phyloP scores from a whole-genome alignment of 2,888 invertebrate genomes.

The Coelinius sp. region DNA sequence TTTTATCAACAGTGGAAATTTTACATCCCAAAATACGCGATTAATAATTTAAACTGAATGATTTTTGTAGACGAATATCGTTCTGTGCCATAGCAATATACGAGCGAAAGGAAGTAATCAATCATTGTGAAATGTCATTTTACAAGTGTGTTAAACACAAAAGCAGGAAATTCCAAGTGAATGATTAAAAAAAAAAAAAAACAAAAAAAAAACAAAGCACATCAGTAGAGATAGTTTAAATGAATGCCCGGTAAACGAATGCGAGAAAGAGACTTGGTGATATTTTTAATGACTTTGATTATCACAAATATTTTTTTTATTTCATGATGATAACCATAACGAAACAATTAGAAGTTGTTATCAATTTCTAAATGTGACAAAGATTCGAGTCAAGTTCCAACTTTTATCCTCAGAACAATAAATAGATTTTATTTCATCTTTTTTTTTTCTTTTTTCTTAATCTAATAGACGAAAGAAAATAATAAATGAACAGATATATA shows the following conservation, averaged over 20 bases:
- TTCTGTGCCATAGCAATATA: constrained; percentile 44
- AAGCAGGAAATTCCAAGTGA: constrained; percentile 19
- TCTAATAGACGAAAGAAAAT: constrained; percentile 13
- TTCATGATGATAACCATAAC: constrained; percentile 15
- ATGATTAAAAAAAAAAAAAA: constrained; percentile 20
- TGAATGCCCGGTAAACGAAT: constrained; percentile 28
- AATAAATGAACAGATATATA: constrained; percentile 52
- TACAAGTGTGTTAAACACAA: constrained; percentile 28
- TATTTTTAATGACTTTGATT: constrained; percentile 7
- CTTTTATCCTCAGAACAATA: constrained; percentile 12
- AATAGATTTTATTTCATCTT: constrained; percentile 13
- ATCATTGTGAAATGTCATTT: constrained; percentile 35
- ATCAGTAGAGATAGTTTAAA: constrained; percentile 24
- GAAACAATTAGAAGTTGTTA: neutral
- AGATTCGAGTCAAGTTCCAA: constrained; percentile 50
- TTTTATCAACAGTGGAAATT: constrained; percentile 19
- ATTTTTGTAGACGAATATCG: constrained; percentile 26
- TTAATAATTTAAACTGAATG: constrained; percentile 8
- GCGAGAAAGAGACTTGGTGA: constrained; percentile 20
- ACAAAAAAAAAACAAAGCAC: neutral
- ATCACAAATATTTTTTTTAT: neutral
- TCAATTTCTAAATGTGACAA: constrained; percentile 37
- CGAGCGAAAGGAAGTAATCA: constrained; percentile 20
- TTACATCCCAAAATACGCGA: constrained; percentile 22
- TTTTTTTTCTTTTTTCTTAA: no score